Conservation (phyloP, 2,797 vertebrate species). For the Gymnothorax reevesii region DNA sequence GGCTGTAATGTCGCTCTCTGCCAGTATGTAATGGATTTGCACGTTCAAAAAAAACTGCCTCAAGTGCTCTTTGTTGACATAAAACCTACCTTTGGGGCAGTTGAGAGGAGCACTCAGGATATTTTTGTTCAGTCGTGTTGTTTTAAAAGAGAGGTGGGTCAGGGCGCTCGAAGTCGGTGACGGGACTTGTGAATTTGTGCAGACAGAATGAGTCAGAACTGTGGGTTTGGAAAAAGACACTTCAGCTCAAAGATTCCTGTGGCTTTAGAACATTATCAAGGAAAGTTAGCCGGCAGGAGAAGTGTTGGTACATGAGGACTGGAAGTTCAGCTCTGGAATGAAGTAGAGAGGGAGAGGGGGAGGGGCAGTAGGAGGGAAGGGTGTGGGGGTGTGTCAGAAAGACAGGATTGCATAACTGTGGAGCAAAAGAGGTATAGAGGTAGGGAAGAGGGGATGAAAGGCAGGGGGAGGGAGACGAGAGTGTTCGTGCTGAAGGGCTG, state of each 20-base stretch:
- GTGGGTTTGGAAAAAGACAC: not conserved
- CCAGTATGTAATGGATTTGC: not conserved
- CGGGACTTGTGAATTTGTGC: not conserved
- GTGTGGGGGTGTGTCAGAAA: constrained; percentile 48
- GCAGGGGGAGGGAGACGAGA: constrained; percentile 47
- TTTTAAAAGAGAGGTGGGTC: not conserved
- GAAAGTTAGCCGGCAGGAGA: not conserved
- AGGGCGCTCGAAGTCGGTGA: too few species aligned
- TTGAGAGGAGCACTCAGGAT: not conserved
- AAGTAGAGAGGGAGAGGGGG: constrained; percentile 5
- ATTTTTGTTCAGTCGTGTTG: not conserved
- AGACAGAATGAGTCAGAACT: not conserved
- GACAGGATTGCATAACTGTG: constrained; percentile 67
- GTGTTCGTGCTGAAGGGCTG: constrained; percentile 30
- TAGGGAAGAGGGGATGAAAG: constrained; percentile 47
- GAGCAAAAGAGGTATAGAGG: constrained; percentile 25
- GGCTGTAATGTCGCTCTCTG: not conserved
- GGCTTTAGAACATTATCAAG: constrained; percentile 17
- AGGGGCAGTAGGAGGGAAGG: constrained; percentile 16
- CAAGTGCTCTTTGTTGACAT: not conserved
- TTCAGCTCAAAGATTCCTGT: not conserved
- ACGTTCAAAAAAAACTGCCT: not conserved
- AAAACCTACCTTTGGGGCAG: not conserved
- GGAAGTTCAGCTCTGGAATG: constrained; percentile 11
- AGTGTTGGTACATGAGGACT: constrained; percentile 37